Conservation (phyloP, 2,113 vertebrate genomes). For the Ageneiosus marmoratus region DNA sequence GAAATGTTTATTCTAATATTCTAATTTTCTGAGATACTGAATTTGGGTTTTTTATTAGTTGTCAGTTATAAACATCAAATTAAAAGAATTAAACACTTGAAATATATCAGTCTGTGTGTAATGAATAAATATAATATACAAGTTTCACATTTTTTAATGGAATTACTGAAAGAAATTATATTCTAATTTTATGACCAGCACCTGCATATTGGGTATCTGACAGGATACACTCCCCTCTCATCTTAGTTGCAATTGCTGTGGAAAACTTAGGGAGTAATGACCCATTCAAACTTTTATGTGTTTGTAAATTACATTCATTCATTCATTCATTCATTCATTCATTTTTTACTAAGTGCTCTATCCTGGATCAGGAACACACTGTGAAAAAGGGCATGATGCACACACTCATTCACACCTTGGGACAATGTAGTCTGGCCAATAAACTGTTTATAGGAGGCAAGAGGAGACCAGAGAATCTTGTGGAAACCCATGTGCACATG, state of each 20-base stretch:
- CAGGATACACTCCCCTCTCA: slow-evolving; percentile 22
- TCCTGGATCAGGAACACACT: not conserved
- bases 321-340: not conserved
- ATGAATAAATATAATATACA: too few species aligned
- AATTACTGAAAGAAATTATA: too few species aligned
- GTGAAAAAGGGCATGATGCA: not conserved
- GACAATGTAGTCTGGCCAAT: not conserved
- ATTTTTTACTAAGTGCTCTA: not conserved
- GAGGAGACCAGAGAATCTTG: not conserved
- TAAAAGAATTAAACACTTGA: too few species aligned
- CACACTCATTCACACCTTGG: not conserved
- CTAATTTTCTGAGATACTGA: too few species aligned
- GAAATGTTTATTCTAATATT: too few species aligned
- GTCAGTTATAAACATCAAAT: too few species aligned
- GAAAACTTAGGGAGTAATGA: not conserved
- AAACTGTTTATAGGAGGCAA: not conserved
- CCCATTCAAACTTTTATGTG: slow-evolving; percentile 19
- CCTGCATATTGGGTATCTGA: too few species aligned
- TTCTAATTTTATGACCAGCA: too few species aligned
- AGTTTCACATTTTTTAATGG: too few species aligned
- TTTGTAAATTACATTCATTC: slow-evolving; percentile 2
- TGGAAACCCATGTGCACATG: not conserved
- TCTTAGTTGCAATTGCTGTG: not conserved
- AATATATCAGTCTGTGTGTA: too few species aligned
- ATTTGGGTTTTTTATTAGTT: too few species aligned